phyloP scores from a whole-genome alignment of 2,888 invertebrate genomes.

The Tupiocoris notatus region DNA sequence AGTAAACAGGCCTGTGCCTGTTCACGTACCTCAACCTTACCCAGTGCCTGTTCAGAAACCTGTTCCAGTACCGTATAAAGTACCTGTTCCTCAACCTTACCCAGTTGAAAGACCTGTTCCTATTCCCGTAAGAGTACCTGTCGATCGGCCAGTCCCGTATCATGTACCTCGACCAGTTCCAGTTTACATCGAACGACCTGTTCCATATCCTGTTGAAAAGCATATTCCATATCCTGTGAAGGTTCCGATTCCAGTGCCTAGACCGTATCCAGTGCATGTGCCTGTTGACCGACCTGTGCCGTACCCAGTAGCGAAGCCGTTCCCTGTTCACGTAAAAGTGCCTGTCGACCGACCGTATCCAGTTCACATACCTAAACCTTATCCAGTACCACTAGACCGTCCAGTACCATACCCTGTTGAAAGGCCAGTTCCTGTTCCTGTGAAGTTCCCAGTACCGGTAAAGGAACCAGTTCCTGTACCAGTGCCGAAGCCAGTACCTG shows the following conservation, averaged over 20 bases:
- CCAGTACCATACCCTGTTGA: slow-evolving; percentile 48
- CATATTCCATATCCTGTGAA: slow-evolving; percentile 48
- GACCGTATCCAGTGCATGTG: slow-evolving; percentile 46
- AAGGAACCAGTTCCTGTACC: slow-evolving; percentile 49
- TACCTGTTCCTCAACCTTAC: slow-evolving; percentile 49
- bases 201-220: slow-evolving; percentile 44
- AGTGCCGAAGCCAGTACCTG: slow-evolving; percentile 45
- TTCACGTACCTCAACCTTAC: slow-evolving; percentile 48
- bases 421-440: slow-evolving; percentile 49
- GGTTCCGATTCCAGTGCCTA: slow-evolving; percentile 48
- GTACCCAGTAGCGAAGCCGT: slow-evolving; percentile 47
- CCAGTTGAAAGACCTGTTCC: slow-evolving; percentile 47
- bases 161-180: slow-evolving; percentile 46
- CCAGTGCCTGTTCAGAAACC: slow-evolving; percentile 47
- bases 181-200: slow-evolving; percentile 42
- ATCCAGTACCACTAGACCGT: slow-evolving; percentile 47
- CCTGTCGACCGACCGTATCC: slow-evolving; percentile 46
- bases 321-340: slow-evolving; percentile 47
- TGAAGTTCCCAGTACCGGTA: slow-evolving; percentile 49
- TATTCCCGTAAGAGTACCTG: slow-evolving; percentile 43
- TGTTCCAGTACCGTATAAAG: slow-evolving; percentile 46
- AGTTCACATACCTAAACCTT: slow-evolving; percentile 45
- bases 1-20: slow-evolving; percentile 48
- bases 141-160: slow-evolving; percentile 44
- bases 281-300: slow-evolving; percentile 49